phyloP scores from a whole-genome alignment of 2,113 vertebrate genomes.

The Macrotis lagotis region DNA sequence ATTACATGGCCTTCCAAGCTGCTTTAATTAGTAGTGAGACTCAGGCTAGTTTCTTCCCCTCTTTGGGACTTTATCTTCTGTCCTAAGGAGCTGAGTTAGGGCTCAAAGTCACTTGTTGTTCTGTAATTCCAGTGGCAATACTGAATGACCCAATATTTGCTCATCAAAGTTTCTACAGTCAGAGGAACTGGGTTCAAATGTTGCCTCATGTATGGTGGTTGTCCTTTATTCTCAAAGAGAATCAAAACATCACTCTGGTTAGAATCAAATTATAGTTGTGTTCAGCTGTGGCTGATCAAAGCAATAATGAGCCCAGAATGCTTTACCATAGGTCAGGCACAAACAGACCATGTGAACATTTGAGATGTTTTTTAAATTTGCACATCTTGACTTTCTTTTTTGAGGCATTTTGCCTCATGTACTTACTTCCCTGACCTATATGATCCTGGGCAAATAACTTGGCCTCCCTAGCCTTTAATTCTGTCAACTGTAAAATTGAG shows the following conservation, averaged over 20 bases:
- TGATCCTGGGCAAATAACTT: neutral
- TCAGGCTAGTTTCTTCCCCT: neutral
- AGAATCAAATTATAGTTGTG: too few relatives aligned
- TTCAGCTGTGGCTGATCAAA: too few relatives aligned
- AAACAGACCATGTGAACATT: too few relatives aligned
- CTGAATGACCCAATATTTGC: neutral
- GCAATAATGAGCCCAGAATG: too few relatives aligned
- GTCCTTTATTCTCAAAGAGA: too few relatives aligned
- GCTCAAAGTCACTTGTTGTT: neutral
- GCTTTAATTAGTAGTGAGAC: neutral
- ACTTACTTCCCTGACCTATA: neutral
- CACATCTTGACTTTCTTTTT: too few relatives aligned
- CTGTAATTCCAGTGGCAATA: neutral
- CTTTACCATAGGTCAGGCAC: too few relatives aligned
- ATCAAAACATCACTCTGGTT: too few relatives aligned
- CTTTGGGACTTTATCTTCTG: neutral
- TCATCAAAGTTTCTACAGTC: neutral
- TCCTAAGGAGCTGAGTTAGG: neutral
- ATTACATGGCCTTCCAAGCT: neutral
- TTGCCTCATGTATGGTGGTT: neutral
- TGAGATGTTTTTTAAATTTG: too few relatives aligned
- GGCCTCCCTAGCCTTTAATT: neutral
- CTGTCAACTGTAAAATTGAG: neutral
- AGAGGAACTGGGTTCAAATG: neutral
- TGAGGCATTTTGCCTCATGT: too few relatives aligned